Base-by-base conservation (phyloP, 2,888 invertebrate species). In the Boloria euphrosyne region DNA sequence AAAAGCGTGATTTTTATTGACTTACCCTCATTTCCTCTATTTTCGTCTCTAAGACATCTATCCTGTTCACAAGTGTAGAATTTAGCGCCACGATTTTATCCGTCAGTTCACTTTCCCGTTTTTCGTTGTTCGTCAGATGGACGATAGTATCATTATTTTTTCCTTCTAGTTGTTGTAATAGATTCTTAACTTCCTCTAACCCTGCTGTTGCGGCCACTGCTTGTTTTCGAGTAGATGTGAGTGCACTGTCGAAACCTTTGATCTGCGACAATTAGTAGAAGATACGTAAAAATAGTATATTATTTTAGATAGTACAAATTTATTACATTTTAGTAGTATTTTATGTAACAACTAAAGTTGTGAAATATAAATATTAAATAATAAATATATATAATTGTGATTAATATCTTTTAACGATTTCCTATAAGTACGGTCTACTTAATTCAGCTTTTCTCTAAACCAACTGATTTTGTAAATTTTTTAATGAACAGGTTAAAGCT, bases 191-290 rank as follows among this genome's bases (percentile, higher is more conserved):
- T 38, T 91, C 92, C 16, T 90, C 90, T 0, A 91, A 91, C 0
- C 87, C 88, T 0, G 89, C 73, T 2, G 84, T 78, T 0, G 90
- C 90, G 13, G 86, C 80, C 31, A 82, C 76, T 0, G 90, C 90
- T 76, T 91, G 92, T 69, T 89, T 87, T 46, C 84, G 85, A 1
- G 89, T 86, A 2, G 86, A 83, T 54, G 78, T 78, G 61, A 92
- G 76, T 13, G 87, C 80, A 53, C 88, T 83, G 69, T 92, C 92
- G 73, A 90, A 90, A 44, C 91, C 89, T 71, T 84, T 89, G 73
- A 95, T 93, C 89, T 94, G 93, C 22, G 10, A 13, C 13, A 51
- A 13, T 18, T 14, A 16, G n/a, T 46, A 58, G 7, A 18, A 13
- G 2, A 31, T 16, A 5, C 27, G 14, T 31, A n/a, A n/a, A 13